Conservation (phyloP, 2,888 invertebrate species). For the Cylloceria caligata region DNA sequence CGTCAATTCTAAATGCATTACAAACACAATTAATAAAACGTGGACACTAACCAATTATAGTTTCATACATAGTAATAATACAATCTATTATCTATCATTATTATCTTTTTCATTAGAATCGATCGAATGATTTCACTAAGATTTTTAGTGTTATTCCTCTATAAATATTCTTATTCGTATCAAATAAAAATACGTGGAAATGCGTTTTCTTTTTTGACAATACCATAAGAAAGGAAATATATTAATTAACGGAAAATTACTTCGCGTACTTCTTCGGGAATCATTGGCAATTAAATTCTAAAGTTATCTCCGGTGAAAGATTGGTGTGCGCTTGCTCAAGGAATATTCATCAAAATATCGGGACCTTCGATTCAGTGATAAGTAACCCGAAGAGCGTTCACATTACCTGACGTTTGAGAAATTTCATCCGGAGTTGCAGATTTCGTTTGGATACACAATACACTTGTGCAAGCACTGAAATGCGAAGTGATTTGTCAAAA, state of each 20-base stretch:
- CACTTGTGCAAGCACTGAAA: slow-evolving; percentile 24
- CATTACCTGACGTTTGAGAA: slow-evolving; percentile 1
- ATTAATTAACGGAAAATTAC: not conserved
- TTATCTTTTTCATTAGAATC: no score
- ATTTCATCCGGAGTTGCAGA: not conserved
- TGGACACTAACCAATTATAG: not conserved
- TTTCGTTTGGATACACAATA: not conserved
- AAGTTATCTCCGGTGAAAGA: not conserved
- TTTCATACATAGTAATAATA: not conserved
- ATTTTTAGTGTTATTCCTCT: no score
- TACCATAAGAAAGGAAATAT: no score
- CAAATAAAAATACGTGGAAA: no score
- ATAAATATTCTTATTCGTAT: no score
- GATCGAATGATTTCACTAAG: no score
- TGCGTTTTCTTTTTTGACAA: no score
- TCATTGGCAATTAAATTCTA: not conserved
- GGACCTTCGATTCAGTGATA: slow-evolving; percentile 2
- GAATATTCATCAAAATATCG: slow-evolving; percentile 26
- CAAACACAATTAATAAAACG: not conserved
- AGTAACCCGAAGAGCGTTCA: slow-evolving; percentile 19
- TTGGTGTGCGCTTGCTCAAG: not conserved
- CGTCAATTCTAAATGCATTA: no score
- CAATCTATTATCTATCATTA: no score
- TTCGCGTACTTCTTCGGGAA: not conserved
- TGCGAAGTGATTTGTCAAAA: slow-evolving; percentile 52